phyloP scores from a whole-genome alignment of 2,888 invertebrate species.

The Callinectes sapidus region DNA sequence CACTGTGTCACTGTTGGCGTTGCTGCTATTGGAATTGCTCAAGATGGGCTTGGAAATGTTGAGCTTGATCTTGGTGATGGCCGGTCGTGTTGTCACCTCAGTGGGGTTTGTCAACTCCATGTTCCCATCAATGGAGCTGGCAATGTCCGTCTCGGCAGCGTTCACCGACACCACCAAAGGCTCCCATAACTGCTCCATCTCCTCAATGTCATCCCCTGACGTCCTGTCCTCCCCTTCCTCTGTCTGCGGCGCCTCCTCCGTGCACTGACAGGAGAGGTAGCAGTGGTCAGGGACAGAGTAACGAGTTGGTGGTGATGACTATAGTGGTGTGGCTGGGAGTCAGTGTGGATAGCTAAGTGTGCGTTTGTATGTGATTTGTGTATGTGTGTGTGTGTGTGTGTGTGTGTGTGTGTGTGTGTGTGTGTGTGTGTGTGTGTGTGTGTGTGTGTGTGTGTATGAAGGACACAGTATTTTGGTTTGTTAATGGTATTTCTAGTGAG shows the following conservation, averaged over 20 bases:
- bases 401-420: no score
- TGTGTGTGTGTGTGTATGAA: no score
- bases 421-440: no score
- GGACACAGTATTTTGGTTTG: no score
- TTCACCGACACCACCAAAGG: conserved; percentile 48
- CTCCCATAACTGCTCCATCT: conserved; percentile 1
- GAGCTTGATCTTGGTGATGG: conserved; percentile 63
- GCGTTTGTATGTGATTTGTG: background rate
- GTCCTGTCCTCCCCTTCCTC: background rate
- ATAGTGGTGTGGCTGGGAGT: background rate
- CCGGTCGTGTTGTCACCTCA: background rate
- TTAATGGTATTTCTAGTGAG: no score
- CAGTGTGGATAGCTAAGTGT: background rate
- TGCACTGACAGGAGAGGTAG: conserved; percentile 34
- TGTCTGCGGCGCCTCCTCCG: conserved; percentile 31
- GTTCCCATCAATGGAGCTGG: conserved; percentile 70
- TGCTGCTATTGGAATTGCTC: conserved; percentile 29
- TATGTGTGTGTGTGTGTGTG: no score
- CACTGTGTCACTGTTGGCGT: background rate
- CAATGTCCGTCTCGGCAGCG: conserved; percentile 65
- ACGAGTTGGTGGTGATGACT: background rate
- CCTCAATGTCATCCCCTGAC: background rate
- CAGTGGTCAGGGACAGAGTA: background rate
- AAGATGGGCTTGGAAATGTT: conserved; percentile 60
- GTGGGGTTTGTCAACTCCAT: conserved; percentile 53